Evolutionary conservation across 1,140 invertebrate genomes (phyloP).

Genomic region (Archivesica marissinica): DNA sequence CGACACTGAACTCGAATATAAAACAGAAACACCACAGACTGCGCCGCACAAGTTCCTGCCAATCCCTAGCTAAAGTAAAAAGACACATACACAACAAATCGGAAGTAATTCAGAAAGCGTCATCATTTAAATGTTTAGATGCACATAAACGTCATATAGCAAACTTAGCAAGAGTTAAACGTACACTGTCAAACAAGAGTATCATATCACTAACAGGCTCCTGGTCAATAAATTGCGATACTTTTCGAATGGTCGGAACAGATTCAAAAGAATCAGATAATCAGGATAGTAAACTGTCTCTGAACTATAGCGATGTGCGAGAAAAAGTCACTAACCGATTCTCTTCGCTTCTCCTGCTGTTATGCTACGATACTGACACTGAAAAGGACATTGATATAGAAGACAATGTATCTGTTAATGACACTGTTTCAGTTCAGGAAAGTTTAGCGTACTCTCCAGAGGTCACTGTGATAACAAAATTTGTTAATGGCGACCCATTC

Average conservation of each 20-base stretch:
- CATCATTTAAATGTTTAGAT: slow-evolving; percentile 29
- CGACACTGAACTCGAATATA: not conserved
- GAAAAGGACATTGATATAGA: not conserved
- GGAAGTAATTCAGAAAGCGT: slow-evolving; percentile 9
- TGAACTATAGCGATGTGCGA: slow-evolving; percentile 47
- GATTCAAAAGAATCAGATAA: not conserved
- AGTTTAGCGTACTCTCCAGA: slow-evolving; percentile 33
- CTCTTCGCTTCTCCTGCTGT: slow-evolving; percentile 7
- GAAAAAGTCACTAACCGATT: not conserved
- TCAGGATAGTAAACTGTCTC: slow-evolving; percentile 22
- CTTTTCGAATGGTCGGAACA: slow-evolving; percentile 20
- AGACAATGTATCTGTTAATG: not conserved
- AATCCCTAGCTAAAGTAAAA: not conserved
- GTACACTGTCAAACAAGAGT: not conserved
- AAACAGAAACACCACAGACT: not conserved
- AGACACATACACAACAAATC: not conserved
- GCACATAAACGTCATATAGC: not conserved
- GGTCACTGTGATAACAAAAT: slow-evolving; percentile 2
- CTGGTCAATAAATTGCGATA: slow-evolving; percentile 36
- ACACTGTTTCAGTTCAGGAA: not conserved
- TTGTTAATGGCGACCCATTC: not conserved
- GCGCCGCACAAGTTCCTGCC: slow-evolving; percentile 28
- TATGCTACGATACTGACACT: not conserved
- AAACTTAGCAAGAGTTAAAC: not conserved
- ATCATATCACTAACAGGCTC: slow-evolving; percentile 44